These are phyloP conservation scores for Amblyjoppa fuscipennis DNA, from an alignment of 2,888 invertebrate genomes.

Conservation along the genomic window DNA sequence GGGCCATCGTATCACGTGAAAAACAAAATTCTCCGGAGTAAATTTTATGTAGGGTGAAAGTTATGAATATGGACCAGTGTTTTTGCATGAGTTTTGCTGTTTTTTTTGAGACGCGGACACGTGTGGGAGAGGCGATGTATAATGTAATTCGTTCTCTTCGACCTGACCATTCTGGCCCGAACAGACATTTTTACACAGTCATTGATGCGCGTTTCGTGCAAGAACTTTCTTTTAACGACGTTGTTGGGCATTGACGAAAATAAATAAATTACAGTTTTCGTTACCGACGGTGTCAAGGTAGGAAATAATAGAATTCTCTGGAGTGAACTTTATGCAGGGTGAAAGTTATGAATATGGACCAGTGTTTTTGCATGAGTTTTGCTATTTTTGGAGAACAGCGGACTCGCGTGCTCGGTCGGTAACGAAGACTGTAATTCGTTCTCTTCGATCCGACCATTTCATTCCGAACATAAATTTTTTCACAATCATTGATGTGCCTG, in stretches of 20 bases:
- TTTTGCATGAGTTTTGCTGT: not conserved
- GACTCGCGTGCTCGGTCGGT: not conserved
- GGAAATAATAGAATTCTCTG: not conserved
- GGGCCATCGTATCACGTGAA: not conserved
- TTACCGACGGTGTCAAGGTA: too few species aligned
- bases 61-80: not conserved
- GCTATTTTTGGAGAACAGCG: not conserved
- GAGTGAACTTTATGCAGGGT: not conserved
- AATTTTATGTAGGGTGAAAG: not conserved
- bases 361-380: slow-evolving; percentile 1
- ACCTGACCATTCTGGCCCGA: too few species aligned
- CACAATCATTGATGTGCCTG: too few species aligned
- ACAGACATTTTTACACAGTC: too few species aligned
- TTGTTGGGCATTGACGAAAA: too few species aligned
- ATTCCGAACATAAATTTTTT: too few species aligned
- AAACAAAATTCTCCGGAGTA: not conserved
- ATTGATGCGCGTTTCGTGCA: too few species aligned
- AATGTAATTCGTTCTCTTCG: not conserved
- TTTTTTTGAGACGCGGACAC: not conserved
- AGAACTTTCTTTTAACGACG: too few species aligned
- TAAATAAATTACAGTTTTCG: too few species aligned
- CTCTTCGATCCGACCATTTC: too few species aligned
- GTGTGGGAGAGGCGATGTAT: not conserved
- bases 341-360: slow-evolving; percentile 4
- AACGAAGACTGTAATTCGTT: not conserved